These are phyloP conservation scores for Patella caerulea DNA, from an alignment of 2,888 invertebrate species.

Conservation along the genomic window DNA sequence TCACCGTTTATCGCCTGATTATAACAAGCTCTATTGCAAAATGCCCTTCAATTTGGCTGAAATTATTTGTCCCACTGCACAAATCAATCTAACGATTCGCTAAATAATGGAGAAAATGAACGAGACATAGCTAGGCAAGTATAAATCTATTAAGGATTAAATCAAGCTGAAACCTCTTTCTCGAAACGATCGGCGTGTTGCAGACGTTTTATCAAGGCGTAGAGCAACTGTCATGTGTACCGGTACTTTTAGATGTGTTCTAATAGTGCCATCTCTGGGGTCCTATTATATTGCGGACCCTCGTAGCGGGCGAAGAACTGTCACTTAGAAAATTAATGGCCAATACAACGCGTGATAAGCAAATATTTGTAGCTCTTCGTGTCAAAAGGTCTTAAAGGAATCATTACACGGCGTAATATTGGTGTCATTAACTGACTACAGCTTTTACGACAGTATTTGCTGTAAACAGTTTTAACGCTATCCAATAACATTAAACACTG, in stretches of 20 bases:
- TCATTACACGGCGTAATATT: background rate
- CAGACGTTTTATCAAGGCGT: background rate
- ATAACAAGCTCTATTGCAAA: background rate
- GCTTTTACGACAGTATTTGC: too few relatives aligned
- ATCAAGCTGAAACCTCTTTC: slow-evolving; percentile 32
- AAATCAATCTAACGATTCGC: slow-evolving; percentile 31
- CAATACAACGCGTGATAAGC: slow-evolving; percentile 5
- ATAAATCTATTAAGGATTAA: slow-evolving; percentile 47
- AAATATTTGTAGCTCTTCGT: slow-evolving; percentile 7
- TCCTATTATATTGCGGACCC: slow-evolving; percentile 5
- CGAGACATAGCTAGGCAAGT: slow-evolving; percentile 30
- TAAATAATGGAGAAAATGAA: slow-evolving; percentile 39
- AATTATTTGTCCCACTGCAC: slow-evolving; percentile 31
- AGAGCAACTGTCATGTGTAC: background rate
- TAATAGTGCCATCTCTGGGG: slow-evolving; percentile 4
- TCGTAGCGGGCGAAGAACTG: background rate
- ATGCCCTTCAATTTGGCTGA: slow-evolving; percentile 27
- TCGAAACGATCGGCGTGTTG: background rate
- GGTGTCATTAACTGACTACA: too few relatives aligned
- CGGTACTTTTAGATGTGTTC: background rate
- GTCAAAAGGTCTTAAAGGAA: slow-evolving; percentile 7
- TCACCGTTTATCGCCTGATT: background rate
- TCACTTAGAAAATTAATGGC: background rate
- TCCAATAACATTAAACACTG: too few relatives aligned
- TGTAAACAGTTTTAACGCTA: too few relatives aligned